phyloP scores from a whole-genome alignment of 2,797 vertebrate genomes.

The Muscicapa striata region DNA sequence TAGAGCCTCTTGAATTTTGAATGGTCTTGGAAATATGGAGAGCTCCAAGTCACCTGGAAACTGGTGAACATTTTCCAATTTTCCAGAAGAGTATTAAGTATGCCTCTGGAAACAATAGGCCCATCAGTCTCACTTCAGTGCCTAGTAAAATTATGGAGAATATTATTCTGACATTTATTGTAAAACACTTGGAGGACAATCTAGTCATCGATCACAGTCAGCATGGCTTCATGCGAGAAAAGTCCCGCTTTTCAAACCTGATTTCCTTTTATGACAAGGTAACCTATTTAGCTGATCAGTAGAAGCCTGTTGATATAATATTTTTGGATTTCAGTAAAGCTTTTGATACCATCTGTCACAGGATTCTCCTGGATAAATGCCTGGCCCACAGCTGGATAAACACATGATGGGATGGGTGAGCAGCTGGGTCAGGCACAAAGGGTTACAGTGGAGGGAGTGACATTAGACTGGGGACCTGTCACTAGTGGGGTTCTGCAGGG shows the following conservation, averaged over 20 bases:
- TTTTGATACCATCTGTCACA: background rate
- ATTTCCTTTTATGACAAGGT: background rate
- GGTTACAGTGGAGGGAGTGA: background rate
- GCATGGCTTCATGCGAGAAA: background rate
- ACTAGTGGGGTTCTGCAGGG: background rate
- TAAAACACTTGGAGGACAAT: background rate
- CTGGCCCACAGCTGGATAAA: background rate
- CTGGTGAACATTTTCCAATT: background rate
- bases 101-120: background rate
- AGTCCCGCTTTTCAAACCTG: background rate
- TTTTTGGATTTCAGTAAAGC: background rate
- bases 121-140: background rate
- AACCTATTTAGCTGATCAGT: background rate
- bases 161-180: background rate
- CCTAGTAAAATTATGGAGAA: background rate
- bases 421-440: background rate
- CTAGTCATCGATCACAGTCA: background rate
- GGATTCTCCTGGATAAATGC: background rate
- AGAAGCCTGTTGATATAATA: background rate
- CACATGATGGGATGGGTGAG: background rate
- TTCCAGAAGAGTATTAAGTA: background rate
- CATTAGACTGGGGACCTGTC: background rate
- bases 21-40: background rate
- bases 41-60: background rate
- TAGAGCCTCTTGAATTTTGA: background rate